These are phyloP conservation scores for Pristionchus mayeri DNA, from an alignment of 2,888 invertebrate species.

Conservation along the genomic window DNA sequence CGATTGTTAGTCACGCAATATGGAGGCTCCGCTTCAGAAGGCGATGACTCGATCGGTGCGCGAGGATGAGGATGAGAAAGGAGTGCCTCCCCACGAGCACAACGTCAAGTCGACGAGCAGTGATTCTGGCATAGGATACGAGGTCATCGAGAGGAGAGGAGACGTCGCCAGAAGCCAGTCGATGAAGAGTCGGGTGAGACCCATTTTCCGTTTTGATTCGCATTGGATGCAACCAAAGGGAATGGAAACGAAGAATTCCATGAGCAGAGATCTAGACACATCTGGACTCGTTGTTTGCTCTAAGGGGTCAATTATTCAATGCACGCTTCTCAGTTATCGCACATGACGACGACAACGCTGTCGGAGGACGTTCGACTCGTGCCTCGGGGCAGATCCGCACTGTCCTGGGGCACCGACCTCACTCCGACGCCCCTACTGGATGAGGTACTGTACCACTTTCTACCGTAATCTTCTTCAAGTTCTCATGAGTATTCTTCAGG, in stretches of 20 bases:
- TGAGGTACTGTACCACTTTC: constrained; percentile 49
- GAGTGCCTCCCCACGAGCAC: constrained; percentile 50
- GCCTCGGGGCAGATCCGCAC: constrained; percentile 52
- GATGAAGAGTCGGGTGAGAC: constrained; percentile 47
- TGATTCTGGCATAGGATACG: constrained; percentile 73
- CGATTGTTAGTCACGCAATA: background rate
- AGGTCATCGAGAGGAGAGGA: constrained; percentile 53
- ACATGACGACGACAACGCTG: constrained; percentile 48
- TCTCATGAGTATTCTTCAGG: background rate
- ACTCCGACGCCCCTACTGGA: constrained; percentile 62
- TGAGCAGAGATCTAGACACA: background rate
- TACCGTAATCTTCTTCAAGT: too few relatives aligned
- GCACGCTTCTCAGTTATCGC: constrained; percentile 46
- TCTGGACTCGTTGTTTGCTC: too few relatives aligned
- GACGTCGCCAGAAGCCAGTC: constrained; percentile 38
- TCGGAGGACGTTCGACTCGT: constrained; percentile 45
- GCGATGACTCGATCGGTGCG: background rate
- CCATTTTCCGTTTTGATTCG: background rate
- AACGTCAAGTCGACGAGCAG: constrained; percentile 69
- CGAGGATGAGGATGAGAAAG: constrained; percentile 23
- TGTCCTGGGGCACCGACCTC: constrained; percentile 62
- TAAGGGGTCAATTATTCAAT: constrained; percentile 35
- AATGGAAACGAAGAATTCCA: too few relatives aligned
- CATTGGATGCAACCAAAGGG: too few relatives aligned
- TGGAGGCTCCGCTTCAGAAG: background rate